These are phyloP conservation scores for Teleopsis dalmanni DNA, from an alignment of 1,140 invertebrate species.

Conservation along the genomic window DNA sequence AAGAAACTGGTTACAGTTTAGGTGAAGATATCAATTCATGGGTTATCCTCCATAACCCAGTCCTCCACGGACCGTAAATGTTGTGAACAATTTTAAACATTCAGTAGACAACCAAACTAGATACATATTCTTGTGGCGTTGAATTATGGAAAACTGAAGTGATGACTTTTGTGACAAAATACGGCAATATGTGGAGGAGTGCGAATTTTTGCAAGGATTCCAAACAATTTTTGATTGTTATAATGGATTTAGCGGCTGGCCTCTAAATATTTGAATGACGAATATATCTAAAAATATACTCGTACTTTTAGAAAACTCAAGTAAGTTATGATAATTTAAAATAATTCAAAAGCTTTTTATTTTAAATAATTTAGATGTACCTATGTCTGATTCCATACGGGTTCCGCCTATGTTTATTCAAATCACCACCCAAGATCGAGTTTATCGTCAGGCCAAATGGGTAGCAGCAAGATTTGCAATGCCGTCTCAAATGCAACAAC, in stretches of 20 bases:
- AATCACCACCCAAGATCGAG: slow-evolving; percentile 56
- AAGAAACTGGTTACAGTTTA: slow-evolving; percentile 50
- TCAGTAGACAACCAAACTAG: slow-evolving; percentile 55
- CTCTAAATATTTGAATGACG: slow-evolving; percentile 64
- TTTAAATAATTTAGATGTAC: slow-evolving; percentile 20
- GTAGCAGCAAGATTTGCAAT: slow-evolving; percentile 51
- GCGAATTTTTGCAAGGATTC: slow-evolving; percentile 68
- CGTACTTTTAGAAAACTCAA: slow-evolving; percentile 23
- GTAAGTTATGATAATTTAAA: slow-evolving; percentile 5
- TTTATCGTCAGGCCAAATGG: slow-evolving; percentile 63
- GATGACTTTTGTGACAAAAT: slow-evolving; percentile 71
- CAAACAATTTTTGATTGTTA: slow-evolving; percentile 69
- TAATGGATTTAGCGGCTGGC: slow-evolving; percentile 74
- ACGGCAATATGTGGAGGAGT: slow-evolving; percentile 77
- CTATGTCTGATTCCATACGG: slow-evolving; percentile 53
- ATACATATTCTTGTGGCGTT: slow-evolving; percentile 59
- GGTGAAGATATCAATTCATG: slow-evolving; percentile 63
- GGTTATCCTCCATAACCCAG: slow-evolving; percentile 71
- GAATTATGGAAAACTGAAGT: slow-evolving; percentile 58
- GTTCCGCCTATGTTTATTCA: slow-evolving; percentile 60
- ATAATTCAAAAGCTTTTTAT: too few relatives aligned
- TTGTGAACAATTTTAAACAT: slow-evolving; percentile 65
- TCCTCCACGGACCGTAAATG: slow-evolving; percentile 67
- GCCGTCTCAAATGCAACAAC: slow-evolving; percentile 51
- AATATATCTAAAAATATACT: slow-evolving; percentile 64